Conservation (phyloP, 2,888 invertebrate genomes). For the Piscicola geometra region DNA sequence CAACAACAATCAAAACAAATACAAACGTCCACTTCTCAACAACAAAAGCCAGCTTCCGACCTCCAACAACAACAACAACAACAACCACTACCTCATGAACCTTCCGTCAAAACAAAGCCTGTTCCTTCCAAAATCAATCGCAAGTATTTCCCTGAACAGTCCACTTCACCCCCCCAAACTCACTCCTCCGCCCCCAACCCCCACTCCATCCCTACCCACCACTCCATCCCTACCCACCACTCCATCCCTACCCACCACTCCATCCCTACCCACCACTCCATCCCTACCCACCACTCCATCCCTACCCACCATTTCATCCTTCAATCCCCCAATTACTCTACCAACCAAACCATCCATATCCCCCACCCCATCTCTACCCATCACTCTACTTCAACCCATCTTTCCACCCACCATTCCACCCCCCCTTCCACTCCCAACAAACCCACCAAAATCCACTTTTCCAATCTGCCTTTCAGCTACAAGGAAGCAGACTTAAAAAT, state of each 20-base stretch:
- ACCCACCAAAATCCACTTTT: conserved; percentile 29
- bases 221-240: not conserved
- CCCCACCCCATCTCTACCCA: not conserved
- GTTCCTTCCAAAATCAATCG: no score
- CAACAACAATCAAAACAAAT: no score
- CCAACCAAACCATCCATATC: not conserved
- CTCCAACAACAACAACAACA: no score
- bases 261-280: not conserved
- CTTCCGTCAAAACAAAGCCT: no score
- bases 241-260: not conserved
- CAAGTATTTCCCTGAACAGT: no score
- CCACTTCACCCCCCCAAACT: not conserved
- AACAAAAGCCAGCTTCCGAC: no score
- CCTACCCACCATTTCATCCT: not conserved
- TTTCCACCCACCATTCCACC: no score
- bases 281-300: not conserved
- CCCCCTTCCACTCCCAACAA: no score
- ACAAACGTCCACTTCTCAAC: no score
- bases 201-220: not conserved
- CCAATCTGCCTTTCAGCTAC: conserved; percentile 30
- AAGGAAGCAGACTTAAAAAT: conserved; percentile 18
- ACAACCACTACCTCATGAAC: no score
- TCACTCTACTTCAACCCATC: not conserved
- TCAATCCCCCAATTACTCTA: no score
- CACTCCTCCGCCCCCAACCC: not conserved